Percentiles rank a stretch among this genome's conserved stretches.
Conservation (phyloP, 2,113 vertebrate species). For the Heteronetta atricapilla region DNA sequence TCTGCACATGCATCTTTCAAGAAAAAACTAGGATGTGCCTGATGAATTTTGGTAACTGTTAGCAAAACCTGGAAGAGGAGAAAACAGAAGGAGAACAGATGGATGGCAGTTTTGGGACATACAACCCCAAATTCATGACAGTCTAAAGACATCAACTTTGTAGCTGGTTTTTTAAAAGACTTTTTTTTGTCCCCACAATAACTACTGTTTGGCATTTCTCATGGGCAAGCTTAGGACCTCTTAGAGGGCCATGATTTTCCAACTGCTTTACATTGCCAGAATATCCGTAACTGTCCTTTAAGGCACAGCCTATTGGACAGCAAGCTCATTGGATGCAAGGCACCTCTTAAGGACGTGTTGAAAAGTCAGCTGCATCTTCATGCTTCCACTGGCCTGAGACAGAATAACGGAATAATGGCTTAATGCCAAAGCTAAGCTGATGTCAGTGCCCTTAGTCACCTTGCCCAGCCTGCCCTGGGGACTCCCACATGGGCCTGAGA, state of each 20-base stretch:
- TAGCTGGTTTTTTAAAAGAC: neutral
- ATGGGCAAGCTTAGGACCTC: neutral
- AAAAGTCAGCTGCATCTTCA: neutral
- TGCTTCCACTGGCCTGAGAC: neutral
- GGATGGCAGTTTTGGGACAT: neutral
- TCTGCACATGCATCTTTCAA: neutral
- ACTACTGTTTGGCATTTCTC: neutral
- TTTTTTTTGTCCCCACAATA: neutral
- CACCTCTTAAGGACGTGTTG: neutral
- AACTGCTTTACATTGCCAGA: neutral
- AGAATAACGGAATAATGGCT: neutral
- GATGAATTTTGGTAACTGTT: neutral
- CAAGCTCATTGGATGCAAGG: neutral
- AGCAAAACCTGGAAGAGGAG: neutral
- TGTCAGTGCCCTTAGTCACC: neutral
- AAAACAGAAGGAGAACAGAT: neutral
- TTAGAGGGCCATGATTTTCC: neutral
- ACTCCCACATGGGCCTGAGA: no score
- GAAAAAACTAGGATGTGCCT: neutral
- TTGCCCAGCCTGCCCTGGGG: neutral
- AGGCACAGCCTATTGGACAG: neutral
- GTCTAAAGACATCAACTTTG: neutral
- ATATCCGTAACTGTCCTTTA: neutral
- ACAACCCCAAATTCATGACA: neutral
- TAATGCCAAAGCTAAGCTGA: neutral